Base-by-base conservation (phyloP, 2,797 vertebrate species). In the Pyrocephalus nanus region DNA sequence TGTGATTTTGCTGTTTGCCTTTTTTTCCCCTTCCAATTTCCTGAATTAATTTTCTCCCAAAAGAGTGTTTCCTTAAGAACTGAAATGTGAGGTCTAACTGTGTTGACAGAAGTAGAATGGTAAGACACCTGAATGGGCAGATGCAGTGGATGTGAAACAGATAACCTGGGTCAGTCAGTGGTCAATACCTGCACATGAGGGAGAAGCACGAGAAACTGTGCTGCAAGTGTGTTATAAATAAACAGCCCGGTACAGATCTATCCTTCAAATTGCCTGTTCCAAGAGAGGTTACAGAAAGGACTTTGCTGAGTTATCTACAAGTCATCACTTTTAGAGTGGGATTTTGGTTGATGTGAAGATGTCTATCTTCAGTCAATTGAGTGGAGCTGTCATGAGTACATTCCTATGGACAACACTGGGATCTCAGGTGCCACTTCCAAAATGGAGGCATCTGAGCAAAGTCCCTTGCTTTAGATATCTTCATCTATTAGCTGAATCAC, bases 351-450 rank as follows among this genome's bases (percentile, higher is more conserved):
- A 3, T 34, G 17, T 61, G 25, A 73, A 79, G 34, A 20, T 48
- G 13, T 10, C 20, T 61, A 1, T 58, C 19, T 66, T 58, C 29
- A 48, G 61, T 48, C n/a, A 29, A 3, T 7, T 55, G 19, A 34
- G 27, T 48, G 45, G 19, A 53, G 14, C 32, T 38, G 1, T 60
- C 12, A 3, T 20, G 38, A 61, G 18, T 29, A 2, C 8, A 0
- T 50, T 64, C 45, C 36, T 32, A 5, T 15, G 45, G 45, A 15
- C 48, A 34, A 0, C 2, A 0, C 21, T 74, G 16, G 8, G 18
- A 51, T 38, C 43, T 67, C 17, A 21, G 47, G 30, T 72, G 40
- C 11, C 51, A 75, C 29, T 22, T 57, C 70, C 19, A 4, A 34
- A 45, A 6, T 1, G 4, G 47, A 57, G 32, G 8, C 10, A 26